Percentiles rank a stretch among this genome's conserved stretches.
phyloP scores from a whole-genome alignment of 2,888 invertebrate genomes.

The Synergus japonicus region DNA sequence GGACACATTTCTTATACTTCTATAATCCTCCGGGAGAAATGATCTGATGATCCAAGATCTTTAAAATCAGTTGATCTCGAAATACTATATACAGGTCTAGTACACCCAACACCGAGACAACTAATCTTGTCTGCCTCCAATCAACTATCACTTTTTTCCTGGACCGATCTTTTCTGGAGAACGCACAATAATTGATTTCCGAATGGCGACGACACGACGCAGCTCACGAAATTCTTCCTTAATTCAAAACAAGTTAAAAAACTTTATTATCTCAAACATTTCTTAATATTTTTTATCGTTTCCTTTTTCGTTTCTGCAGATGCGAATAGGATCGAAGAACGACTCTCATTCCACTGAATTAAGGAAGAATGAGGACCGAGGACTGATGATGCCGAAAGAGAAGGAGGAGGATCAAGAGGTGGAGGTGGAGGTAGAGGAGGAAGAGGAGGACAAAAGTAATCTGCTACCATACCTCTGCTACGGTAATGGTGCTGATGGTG shows the following conservation, averaged over 20 bases:
- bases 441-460: constrained; percentile 46
- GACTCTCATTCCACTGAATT: constrained; percentile 73
- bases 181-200: constrained; percentile 24
- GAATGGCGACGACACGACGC: constrained; percentile 11
- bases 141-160: constrained; percentile 6
- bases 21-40: neutral
- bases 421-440: constrained; percentile 49
- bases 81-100: neutral
- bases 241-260: neutral
- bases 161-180: constrained; percentile 26
- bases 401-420: constrained; percentile 48
- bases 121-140: constrained; percentile 1
- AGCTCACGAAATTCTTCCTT: neutral
- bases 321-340: constrained; percentile 67
- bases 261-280: neutral
- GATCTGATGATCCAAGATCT: neutral
- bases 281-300: neutral
- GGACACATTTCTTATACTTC: constrained; percentile 48
- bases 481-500: constrained; percentile 61
- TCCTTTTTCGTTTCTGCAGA: constrained; percentile 26
- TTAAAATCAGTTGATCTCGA: neutral
- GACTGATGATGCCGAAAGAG: constrained; percentile 47
- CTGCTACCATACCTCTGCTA: too few species aligned
- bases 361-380: constrained; percentile 45
- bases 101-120: neutral